phyloP scores from a whole-genome alignment of 2,113 vertebrate genomes.

The Hylia prasina region DNA sequence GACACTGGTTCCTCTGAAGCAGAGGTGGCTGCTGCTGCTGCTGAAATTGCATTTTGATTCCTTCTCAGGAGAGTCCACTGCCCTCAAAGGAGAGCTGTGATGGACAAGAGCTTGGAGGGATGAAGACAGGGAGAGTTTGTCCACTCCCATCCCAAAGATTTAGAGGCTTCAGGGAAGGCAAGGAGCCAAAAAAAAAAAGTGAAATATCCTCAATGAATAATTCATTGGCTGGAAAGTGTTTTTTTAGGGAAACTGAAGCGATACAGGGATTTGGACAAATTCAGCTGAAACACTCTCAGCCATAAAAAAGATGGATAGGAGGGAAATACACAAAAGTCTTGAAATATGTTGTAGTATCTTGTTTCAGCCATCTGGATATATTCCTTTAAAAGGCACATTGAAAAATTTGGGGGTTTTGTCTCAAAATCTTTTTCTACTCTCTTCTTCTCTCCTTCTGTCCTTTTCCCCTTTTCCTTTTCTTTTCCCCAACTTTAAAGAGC shows the following conservation, averaged over 20 bases:
- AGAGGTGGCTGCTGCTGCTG: not conserved
- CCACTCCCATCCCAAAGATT: not conserved
- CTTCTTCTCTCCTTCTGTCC: not conserved
- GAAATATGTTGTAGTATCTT: constrained; percentile 6
- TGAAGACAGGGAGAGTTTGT: not conserved
- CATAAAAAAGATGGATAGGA: constrained; percentile 46
- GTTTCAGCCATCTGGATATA: not conserved
- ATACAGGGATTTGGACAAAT: constrained; percentile 22
- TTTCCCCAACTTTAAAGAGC: not conserved
- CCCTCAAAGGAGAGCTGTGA: not conserved
- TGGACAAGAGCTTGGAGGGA: not conserved
- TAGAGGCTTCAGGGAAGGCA: not conserved
- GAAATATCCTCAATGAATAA: constrained; percentile 48
- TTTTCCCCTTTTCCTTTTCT: not conserved
- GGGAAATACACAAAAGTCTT: not conserved
- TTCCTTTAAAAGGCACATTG: not conserved
- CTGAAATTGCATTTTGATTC: not conserved
- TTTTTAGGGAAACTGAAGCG: constrained; percentile 28
- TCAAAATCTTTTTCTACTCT: not conserved
- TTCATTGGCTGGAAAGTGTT: constrained; percentile 23
- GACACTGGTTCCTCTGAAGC: not conserved
- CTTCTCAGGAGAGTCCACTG: not conserved
- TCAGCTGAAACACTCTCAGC: not conserved
- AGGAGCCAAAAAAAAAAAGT: constrained; percentile 6
- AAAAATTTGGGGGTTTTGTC: not conserved